These are phyloP conservation scores for Poeciliopsis gracilis DNA, from an alignment of 2,797 vertebrate species.

Conservation along the genomic window DNA sequence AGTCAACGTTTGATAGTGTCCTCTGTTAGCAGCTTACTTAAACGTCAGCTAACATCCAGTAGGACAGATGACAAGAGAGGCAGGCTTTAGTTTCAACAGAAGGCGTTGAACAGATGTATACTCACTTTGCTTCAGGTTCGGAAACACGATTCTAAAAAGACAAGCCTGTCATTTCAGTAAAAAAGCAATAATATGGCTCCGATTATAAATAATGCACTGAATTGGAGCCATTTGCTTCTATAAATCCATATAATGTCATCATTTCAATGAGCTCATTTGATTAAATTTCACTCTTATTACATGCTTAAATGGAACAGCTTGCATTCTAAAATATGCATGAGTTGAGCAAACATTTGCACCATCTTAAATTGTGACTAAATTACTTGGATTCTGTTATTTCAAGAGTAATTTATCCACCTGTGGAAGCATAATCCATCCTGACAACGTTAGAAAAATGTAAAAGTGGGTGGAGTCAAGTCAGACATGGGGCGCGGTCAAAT, in stretches of 20 bases:
- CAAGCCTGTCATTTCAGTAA: slow-evolving; percentile 45
- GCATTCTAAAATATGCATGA: slow-evolving; percentile 40
- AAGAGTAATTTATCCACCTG: not conserved
- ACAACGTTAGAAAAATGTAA: not conserved
- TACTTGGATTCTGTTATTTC: not conserved
- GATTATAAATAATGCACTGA: slow-evolving; percentile 66
- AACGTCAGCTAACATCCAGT: slow-evolving; percentile 34
- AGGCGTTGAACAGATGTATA: not conserved
- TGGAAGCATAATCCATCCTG: not conserved
- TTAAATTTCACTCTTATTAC: slow-evolving; percentile 8
- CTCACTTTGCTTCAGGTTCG: slow-evolving; percentile 18
- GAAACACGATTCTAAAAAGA: slow-evolving; percentile 13
- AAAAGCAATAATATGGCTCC: slow-evolving; percentile 43
- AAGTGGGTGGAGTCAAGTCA: not conserved
- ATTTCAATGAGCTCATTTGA: slow-evolving; percentile 10
- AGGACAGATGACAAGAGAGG: slow-evolving; percentile 19
- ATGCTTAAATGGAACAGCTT: slow-evolving; percentile 27
- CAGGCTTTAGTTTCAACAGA: slow-evolving; percentile 19
- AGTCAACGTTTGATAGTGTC: slow-evolving; percentile 37
- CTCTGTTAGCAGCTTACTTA: slow-evolving; percentile 48
- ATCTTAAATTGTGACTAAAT: slow-evolving; percentile 3
- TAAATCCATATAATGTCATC: slow-evolving; percentile 9
- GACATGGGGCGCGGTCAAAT: no score
- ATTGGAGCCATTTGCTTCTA: slow-evolving; percentile 35
- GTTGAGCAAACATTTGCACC: slow-evolving; percentile 24